A percentile compares a stretch with the other conserved stretches of the same genome.
phyloP scores from a whole-genome alignment of 2,888 invertebrate genomes.

The Tetranychus piercei region DNA sequence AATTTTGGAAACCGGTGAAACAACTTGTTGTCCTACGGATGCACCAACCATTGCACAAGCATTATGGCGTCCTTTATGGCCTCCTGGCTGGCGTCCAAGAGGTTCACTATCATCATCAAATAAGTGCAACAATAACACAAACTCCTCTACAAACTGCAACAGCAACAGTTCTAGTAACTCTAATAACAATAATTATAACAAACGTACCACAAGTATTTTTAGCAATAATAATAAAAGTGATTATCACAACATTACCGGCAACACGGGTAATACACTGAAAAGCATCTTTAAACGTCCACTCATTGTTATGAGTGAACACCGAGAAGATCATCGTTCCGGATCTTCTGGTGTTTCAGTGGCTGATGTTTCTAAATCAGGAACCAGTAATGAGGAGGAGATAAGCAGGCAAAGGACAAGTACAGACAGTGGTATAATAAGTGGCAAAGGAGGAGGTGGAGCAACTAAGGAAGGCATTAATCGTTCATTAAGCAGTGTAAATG shows the following conservation, averaged over 20 bases:
- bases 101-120: conserved; percentile 13
- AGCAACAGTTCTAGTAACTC: too few relatives aligned
- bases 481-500: neutral
- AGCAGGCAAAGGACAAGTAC: too few relatives aligned
- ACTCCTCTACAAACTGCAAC: neutral
- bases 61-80: conserved; percentile 27
- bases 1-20: neutral
- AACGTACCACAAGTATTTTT: neutral
- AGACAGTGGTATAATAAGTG: conserved; percentile 6
- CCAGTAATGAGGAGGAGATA: neutral
- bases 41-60: conserved; percentile 22
- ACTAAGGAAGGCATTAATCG: neutral
- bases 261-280: conserved; percentile 2
- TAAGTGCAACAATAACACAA: neutral
- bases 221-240: neutral
- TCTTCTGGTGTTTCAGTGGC: neutral
- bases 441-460: neutral
- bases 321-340: neutral
- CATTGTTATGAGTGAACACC: conserved; percentile 6
- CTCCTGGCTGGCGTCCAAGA: conserved; percentile 24
- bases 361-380: neutral
- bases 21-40: neutral
- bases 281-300: neutral
- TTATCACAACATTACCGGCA: neutral
- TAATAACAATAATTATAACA: neutral